Evolutionary conservation across 2,113 vertebrate genomes (phyloP).

Genomic region (Gavialis gangeticus): DNA sequence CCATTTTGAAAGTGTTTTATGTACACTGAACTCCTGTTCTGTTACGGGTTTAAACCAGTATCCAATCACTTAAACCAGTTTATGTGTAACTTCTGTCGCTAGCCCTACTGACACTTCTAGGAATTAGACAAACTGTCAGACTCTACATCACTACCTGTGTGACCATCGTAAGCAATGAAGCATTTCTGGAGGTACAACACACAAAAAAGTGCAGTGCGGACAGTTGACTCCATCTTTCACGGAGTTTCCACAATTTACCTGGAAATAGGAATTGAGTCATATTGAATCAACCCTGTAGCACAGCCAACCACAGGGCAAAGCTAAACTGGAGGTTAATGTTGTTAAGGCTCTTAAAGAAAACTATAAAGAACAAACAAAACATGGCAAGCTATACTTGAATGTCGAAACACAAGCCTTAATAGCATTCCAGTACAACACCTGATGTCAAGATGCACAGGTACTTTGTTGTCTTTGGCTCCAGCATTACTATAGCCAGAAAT

Average conservation of each 20-base stretch:
- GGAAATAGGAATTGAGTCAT: neutral
- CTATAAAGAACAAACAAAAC: slow-evolving; percentile 47
- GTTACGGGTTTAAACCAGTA: no score
- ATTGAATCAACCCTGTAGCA: neutral
- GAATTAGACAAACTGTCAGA: neutral
- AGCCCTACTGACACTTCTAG: neutral
- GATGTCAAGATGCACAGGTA: slow-evolving; percentile 9
- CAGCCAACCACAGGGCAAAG: slow-evolving; percentile 42
- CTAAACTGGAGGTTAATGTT: neutral
- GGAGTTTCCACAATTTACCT: neutral
- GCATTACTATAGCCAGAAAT: neutral
- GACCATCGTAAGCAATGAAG: neutral
- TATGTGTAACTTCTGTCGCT: no score
- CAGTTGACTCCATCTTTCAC: neutral
- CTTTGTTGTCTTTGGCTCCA: neutral
- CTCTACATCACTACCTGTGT: neutral
- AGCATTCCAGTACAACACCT: slow-evolving; percentile 13
- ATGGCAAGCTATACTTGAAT: slow-evolving; percentile 35
- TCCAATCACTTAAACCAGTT: no score
- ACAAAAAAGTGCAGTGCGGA: neutral
- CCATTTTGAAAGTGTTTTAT: no score
- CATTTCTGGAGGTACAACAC: neutral
- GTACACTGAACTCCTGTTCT: no score
- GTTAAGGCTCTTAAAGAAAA: slow-evolving; percentile 53
- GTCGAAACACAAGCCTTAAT: slow-evolving; percentile 27